A percentile compares a stretch with the other conserved stretches of the same genome.
These are phyloP conservation scores for Noctua comes DNA, from an alignment of 2,888 invertebrate genomes.

Conservation along the genomic window DNA sequence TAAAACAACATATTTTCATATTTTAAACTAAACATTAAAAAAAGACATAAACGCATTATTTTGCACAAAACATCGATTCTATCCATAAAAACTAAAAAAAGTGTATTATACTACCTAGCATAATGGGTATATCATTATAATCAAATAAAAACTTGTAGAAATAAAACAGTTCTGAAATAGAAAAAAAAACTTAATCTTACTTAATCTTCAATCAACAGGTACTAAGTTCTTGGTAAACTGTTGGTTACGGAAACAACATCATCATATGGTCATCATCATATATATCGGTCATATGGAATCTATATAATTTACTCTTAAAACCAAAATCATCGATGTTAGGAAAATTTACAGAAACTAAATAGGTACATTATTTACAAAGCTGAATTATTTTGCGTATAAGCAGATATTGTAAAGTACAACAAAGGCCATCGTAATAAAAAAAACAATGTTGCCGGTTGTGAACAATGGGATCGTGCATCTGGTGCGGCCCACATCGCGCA, in stretches of 20 bases:
- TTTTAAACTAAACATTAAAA: neutral
- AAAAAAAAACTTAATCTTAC: neutral
- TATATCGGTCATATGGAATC: neutral
- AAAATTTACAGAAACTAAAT: conserved; percentile 3
- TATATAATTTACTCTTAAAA: neutral
- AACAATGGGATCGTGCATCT: conserved; percentile 87
- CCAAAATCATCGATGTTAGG: neutral
- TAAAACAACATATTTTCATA: conserved; percentile 4
- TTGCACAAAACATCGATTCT: neutral
- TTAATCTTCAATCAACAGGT: conserved; percentile 19
- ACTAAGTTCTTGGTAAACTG: neutral
- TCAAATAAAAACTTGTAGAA: neutral
- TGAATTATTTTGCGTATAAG: neutral
- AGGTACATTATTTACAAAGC: neutral
- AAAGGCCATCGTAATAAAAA: conserved; percentile 56
- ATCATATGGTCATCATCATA: too few species aligned
- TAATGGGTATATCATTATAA: neutral
- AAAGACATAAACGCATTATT: conserved; percentile 21
- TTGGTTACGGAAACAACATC: neutral
- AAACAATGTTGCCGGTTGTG: conserved; percentile 73
- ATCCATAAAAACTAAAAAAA: neutral
- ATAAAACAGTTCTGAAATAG: neutral
- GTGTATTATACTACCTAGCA: neutral
- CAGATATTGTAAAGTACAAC: conserved; percentile 22
- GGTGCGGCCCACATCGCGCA: conserved; percentile 87